Base-by-base conservation (phyloP, 1,140 invertebrate genomes). In the Oreohelix idahoensis region DNA sequence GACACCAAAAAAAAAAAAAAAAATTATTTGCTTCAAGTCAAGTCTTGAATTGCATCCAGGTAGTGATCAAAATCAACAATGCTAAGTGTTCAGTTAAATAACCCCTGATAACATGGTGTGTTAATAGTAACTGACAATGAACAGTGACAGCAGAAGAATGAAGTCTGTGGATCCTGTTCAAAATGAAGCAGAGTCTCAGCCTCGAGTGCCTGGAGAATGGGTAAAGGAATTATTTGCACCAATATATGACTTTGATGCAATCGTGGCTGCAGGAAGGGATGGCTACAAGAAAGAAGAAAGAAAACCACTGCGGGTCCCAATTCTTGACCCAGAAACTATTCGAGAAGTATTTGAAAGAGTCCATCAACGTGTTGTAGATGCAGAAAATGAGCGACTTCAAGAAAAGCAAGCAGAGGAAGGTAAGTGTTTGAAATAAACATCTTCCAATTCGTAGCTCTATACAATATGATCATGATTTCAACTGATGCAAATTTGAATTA, bases 261-360 rank as follows among this genome's bases (percentile, higher is more conserved):
- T 81, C 23, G 69, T 81, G 10, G 45, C 29, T 38, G 66, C 35
- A 49, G 79, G 63, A 35, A 81, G 32, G 29, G 36, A 71, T 49
- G 79, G 79, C 8, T 51, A 71, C 79, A 32, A 71, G 38, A 2
- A 39, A 1, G 79, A 81, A 1, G 17, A 70, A 51, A 70, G 63
- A 23, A 70, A 71, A 49, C 66, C 39, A 29, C 11, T 70, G 69
- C 38, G 63, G 20, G 79, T 71, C 5, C 45, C 79, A 20, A 71
- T 81, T 36, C 66, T 81, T 32, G 79, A 81, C 32, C 79, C 79
- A 26, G 42, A 8, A 5, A 26, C 79, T 26, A 58, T 81, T n/a
- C 66, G 69, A 45, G 79, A 81, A 71, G 79, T 81, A 1, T 81
- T 81, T 81, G 79, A 81, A 39, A 39, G 79, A 71, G 79, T 81